phyloP scores from a whole-genome alignment of 2,797 vertebrate species.

The Arremon brunneinucha region DNA sequence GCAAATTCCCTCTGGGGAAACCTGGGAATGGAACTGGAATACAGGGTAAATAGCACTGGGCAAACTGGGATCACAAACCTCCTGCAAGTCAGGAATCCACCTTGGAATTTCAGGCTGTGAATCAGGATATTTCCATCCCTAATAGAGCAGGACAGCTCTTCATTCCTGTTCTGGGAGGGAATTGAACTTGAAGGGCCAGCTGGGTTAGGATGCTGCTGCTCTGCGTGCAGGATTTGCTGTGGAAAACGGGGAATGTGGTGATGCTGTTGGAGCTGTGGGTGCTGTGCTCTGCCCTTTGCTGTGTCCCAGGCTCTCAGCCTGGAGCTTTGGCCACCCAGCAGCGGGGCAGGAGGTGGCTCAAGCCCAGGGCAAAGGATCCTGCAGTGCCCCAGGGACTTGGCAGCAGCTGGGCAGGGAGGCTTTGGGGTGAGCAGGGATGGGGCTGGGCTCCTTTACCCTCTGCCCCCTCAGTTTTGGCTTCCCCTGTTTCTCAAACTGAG shows the following conservation, averaged over 20 bases:
- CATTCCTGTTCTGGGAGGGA: background rate
- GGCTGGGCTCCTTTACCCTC: background rate
- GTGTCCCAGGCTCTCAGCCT: background rate
- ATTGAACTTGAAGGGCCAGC: background rate
- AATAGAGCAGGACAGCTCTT: background rate
- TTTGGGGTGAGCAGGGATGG: background rate
- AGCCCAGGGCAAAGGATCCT: background rate
- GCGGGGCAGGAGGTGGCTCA: background rate
- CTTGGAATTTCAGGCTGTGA: background rate
- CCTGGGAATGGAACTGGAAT: accelerated
- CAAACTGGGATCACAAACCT: background rate
- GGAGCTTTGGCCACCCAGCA: background rate
- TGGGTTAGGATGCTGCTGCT: background rate
- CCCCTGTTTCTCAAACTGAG: accelerated
- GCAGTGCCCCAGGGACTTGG: background rate
- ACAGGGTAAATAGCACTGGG: background rate
- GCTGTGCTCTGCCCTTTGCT: background rate
- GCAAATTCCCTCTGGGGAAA: background rate
- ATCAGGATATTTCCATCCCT: background rate
- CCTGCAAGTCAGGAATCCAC: background rate
- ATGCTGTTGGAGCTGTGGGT: background rate
- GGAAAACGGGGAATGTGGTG: background rate
- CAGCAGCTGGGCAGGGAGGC: background rate
- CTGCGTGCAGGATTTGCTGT: background rate
- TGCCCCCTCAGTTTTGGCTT: background rate